A percentile compares a stretch with the other conserved stretches of the same genome.
Evolutionary conservation across 2,797 vertebrate species (phyloP).

Genomic region (Poecilia gillii): DNA sequence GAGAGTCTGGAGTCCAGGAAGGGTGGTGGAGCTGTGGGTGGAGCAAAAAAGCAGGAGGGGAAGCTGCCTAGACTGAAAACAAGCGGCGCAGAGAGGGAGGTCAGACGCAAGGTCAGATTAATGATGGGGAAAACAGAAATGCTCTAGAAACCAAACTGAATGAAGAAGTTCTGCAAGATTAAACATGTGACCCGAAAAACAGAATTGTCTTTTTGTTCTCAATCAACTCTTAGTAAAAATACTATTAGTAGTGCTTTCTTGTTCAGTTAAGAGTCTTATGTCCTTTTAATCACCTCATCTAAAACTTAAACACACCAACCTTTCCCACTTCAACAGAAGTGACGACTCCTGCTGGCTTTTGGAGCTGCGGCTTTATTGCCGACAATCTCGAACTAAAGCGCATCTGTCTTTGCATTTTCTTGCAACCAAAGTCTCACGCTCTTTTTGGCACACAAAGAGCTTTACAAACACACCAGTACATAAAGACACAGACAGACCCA

Average conservation of each 20-base stretch:
- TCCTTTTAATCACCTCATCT: neutral
- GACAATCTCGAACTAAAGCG: slow-evolving; percentile 31
- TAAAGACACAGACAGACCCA: slow-evolving; percentile 17
- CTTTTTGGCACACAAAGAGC: slow-evolving; percentile 57
- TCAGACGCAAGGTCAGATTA: slow-evolving; percentile 59
- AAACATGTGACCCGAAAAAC: slow-evolving; percentile 1
- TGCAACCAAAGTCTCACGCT: slow-evolving; percentile 53
- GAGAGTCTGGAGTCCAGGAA: slow-evolving; percentile 34
- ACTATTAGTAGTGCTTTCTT: slow-evolving; percentile 5
- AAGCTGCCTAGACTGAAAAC: slow-evolving; percentile 61
- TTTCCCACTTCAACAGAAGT: neutral
- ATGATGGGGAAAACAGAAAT: slow-evolving; percentile 62
- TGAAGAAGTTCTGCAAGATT: neutral
- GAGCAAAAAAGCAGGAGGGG: slow-evolving; percentile 35
- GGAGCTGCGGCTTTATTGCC: slow-evolving; percentile 39
- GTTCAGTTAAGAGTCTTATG: neutral
- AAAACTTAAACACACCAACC: neutral
- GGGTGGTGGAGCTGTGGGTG: slow-evolving; percentile 11
- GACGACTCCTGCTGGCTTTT: slow-evolving; percentile 28
- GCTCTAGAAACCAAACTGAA: slow-evolving; percentile 35
- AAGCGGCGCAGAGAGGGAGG: slow-evolving; percentile 50
- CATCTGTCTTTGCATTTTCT: slow-evolving; percentile 61
- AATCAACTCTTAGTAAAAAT: neutral
- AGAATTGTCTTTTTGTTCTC: neutral
- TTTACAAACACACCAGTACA: slow-evolving; percentile 38